Base-by-base conservation (phyloP, 2,797 vertebrate genomes). In the Hapalemur alaotrensis region DNA sequence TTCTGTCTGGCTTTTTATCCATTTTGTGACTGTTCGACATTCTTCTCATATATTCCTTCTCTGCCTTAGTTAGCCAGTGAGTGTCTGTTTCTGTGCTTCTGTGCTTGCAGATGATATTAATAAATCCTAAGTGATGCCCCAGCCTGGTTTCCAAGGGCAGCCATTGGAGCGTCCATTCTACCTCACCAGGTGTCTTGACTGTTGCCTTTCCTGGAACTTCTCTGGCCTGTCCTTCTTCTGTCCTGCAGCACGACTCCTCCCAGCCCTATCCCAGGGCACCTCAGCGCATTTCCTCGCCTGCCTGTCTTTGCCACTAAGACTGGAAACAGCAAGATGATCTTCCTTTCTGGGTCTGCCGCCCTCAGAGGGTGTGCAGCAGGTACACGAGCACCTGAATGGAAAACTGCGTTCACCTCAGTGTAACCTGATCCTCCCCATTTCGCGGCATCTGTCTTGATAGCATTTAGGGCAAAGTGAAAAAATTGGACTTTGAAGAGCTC, bases 391-490 rank as follows among this genome's bases (percentile, higher is more conserved):
- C 12, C 17, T 11, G 35, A 63, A 28, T 11, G 1, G 38, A n/a
- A 10, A 1, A 1, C 17, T 4, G 5, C 54, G 30, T 80, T 23
- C 52, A 7, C 32, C 57, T 92, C 20, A 28, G 48, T 12, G 1
- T 25, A 28, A 43, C 30, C 25, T 76, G 32, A 41, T 35, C 63
- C 61, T 41, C 65, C 52, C 82, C 25, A 17, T 30, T 83, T 54
- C 7, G 17, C 5, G n/a, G 7, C 35, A 80, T 32, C 50, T 73
- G 63, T 69, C 48, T 63, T 38, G 22, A 35, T 54, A 69, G 22
- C n/a, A 87, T 83, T 70, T 95, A 63, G n/a, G 41, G 61, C 76
- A 87, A 38, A 83, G 35, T 38, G 23, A 46, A 85, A 95, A 57
- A 22, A 35, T 1, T 2, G 52, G n/a, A 54, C 92, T 88, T 92